Evolutionary conservation across 1,140 invertebrate genomes (phyloP), one percentile per base, ranked within the genome.

Genomic region (Drosophila chauvacae): DNA sequence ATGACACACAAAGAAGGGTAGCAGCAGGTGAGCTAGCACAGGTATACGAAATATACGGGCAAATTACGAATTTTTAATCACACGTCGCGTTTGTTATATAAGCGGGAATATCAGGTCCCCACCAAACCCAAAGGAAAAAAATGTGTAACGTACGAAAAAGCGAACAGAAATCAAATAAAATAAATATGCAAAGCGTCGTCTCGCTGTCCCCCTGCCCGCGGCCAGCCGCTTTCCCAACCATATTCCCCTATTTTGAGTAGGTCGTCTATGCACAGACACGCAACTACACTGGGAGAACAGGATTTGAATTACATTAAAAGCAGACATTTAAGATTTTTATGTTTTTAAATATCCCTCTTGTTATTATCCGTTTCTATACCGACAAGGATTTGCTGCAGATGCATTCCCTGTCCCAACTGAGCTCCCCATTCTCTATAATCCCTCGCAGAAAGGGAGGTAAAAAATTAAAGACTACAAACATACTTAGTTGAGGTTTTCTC

Each of bases 41-140:
- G 44, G 51, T 59, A 51, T 72, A 72, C 69, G 37, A 76, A 71
- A 64, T 79, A 79, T 79, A 68, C 53, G 65, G 41, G 48, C 70
- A 75, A 81, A 75, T 90, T 88, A 85, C 84, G 84, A 88, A 84
- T 90, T 88, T 88, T 88, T 88, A 88, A 88, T 88, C 81, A 88
- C 78, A 90, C 77, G 68, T 88, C 84, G 81, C 77, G 85, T 77
- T 77, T 59, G 74, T 90, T 88, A 90, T 55, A 72, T 81, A 90
- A 81, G 69, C 44, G 30, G 51, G 48, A 30, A 48, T 57, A 69
- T 45, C 47, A 72, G 20, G 55, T 35, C 53, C 35, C 55, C 42
- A 20, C 26, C 41, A 7, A 64, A 55, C 35, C 47, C 20, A 45
- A 7, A 1, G 10, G 18, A 42, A 56, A 77, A 55, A 56, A 56